Percentiles rank a stretch among this genome's conserved stretches.
These are phyloP conservation scores for Ceratotherium simum DNA, from an alignment of 2,113 vertebrate species.

Conservation along the genomic window DNA sequence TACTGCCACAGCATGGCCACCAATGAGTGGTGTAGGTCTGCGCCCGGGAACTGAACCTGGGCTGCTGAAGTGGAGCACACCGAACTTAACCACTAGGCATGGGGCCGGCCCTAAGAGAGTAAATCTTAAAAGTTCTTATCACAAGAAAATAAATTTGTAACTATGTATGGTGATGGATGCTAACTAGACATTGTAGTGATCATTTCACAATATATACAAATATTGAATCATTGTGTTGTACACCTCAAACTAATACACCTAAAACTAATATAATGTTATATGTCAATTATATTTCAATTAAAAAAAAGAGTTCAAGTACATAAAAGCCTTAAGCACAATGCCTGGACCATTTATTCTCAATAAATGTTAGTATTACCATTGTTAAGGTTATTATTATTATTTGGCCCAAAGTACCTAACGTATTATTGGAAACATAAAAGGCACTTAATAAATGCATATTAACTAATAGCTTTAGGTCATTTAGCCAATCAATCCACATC, in stretches of 20 bases:
- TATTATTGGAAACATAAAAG: neutral
- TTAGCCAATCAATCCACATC: neutral
- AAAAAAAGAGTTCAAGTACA: neutral
- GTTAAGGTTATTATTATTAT: neutral
- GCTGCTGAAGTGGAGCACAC: too few relatives aligned
- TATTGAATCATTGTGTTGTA: neutral
- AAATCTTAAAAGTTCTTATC: neutral
- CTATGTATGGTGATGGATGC: neutral
- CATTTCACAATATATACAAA: neutral
- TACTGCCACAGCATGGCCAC: too few relatives aligned
- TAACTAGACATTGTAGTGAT: neutral
- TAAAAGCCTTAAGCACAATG: conserved; percentile 36
- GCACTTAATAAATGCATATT: conserved; percentile 27
- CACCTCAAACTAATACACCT: neutral
- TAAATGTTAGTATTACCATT: neutral
- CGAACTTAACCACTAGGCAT: too few relatives aligned
- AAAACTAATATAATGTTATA: neutral
- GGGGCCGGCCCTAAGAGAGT: too few relatives aligned
- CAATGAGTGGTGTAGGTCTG: too few relatives aligned
- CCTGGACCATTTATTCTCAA: neutral
- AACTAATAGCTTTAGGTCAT: neutral
- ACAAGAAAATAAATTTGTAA: neutral
- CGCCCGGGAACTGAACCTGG: too few relatives aligned
- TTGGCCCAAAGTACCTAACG: neutral
- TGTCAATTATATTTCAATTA: neutral